These are phyloP conservation scores for Oryzias sinensis DNA, from an alignment of 2,797 vertebrate species.

Conservation along the genomic window DNA sequence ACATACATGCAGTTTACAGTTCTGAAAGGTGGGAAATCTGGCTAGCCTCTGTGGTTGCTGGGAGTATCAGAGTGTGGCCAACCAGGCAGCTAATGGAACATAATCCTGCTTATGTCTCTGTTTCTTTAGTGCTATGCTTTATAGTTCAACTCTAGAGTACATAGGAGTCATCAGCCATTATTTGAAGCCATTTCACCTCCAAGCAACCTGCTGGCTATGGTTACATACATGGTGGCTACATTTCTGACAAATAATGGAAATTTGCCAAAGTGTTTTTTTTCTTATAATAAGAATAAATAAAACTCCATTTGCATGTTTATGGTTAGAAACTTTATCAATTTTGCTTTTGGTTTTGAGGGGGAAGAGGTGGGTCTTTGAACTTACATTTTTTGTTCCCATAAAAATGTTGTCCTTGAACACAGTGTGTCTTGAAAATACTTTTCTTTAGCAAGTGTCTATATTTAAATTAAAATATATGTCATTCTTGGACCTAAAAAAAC, in stretches of 20 bases:
- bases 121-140: slow-evolving; percentile 8
- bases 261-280: not conserved
- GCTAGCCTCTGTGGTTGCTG: slow-evolving; percentile 11
- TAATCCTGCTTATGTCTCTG: slow-evolving; percentile 1
- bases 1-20: no score
- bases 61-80: slow-evolving; percentile 11
- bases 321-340: slow-evolving; percentile 6
- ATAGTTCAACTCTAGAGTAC: no score
- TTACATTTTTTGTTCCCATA: no score
- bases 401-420: no score
- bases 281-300: slow-evolving; percentile 5
- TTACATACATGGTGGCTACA: slow-evolving; percentile 2
- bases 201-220: slow-evolving; percentile 14
- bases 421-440: no score
- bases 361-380: no score
- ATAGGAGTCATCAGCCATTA: slow-evolving; percentile 12
- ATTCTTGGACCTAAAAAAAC: no score
- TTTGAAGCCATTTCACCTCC: slow-evolving; percentile 7
- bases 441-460: no score
- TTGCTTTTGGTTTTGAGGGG: not conserved
- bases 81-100: slow-evolving; percentile 14
- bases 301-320: not conserved
- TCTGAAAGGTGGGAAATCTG: no score
- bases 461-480: no score
- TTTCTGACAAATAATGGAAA: slow-evolving; percentile 7